Percentiles rank a stretch among this genome's conserved stretches.
phyloP scores from a whole-genome alignment of 2,888 invertebrate genomes.

The Odontocolon sp. region DNA sequence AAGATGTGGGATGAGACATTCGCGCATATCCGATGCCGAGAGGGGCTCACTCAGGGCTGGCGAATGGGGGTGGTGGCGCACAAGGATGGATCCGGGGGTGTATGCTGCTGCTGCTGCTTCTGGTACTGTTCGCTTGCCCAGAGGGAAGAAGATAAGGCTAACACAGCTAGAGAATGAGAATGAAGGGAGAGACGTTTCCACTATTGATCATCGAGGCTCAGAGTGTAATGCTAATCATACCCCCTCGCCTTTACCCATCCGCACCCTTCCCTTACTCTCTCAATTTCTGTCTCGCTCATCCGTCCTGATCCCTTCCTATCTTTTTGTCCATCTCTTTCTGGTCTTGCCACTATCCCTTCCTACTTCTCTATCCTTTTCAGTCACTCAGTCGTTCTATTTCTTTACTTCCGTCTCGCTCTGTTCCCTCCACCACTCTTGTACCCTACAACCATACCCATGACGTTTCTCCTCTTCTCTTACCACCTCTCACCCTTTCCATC shows the following conservation, averaged over 20 bases:
- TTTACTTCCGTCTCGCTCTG: conserved; percentile 64
- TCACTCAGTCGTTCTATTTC: conserved; percentile 39
- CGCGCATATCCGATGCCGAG: conserved; percentile 78
- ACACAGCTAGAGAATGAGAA: conserved; percentile 79
- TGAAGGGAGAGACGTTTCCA: conserved; percentile 80
- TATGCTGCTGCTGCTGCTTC: conserved; percentile 61
- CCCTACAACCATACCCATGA: conserved; percentile 51
- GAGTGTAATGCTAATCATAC: conserved; percentile 81
- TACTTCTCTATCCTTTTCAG: conserved; percentile 15
- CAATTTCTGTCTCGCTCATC: conserved; percentile 43
- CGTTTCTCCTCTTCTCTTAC: conserved; percentile 65
- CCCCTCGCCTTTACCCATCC: conserved; percentile 69
- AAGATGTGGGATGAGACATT: conserved; percentile 73
- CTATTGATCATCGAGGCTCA: conserved; percentile 81
- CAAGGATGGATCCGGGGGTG: conserved; percentile 62
- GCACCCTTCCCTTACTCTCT: conserved; percentile 52
- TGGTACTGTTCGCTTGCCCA: conserved; percentile 59
- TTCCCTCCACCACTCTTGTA: conserved; percentile 61
- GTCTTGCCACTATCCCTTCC: not conserved
- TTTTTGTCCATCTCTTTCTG: conserved; percentile 43
- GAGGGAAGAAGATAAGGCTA: conserved; percentile 78
- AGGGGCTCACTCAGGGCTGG: conserved; percentile 49
- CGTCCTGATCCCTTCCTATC: conserved; percentile 60
- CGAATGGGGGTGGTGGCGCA: conserved; percentile 56
- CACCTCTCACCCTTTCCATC: conserved; percentile 56